A percentile compares a stretch with the other conserved stretches of the same genome.
phyloP scores from a whole-genome alignment of 2,797 vertebrate species.

The Macrochelys suwanniensis region DNA sequence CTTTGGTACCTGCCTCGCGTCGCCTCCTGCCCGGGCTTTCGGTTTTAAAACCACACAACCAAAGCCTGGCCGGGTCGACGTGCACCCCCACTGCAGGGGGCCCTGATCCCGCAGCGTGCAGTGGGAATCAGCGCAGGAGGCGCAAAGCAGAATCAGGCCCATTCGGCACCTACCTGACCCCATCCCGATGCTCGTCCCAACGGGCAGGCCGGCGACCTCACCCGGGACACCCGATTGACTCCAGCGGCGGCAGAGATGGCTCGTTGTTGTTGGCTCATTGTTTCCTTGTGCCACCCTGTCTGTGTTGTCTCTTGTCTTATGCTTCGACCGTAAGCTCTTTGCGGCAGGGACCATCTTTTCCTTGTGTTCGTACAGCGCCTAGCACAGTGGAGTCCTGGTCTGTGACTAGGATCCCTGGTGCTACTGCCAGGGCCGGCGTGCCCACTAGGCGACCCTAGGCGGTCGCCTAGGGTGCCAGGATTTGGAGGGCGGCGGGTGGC shows the following conservation, averaged over 20 bases:
- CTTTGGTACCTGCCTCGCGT: background rate
- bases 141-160: background rate
- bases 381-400: background rate
- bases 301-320: background rate
- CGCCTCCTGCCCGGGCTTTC: background rate
- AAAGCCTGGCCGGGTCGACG: too few relatives aligned
- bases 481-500: too few relatives aligned
- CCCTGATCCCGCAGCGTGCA: too few relatives aligned
- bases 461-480: too few relatives aligned
- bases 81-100: too few relatives aligned
- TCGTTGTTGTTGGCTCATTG: too few relatives aligned
- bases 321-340: background rate
- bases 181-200: background rate
- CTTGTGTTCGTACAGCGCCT: background rate
- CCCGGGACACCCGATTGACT: background rate
- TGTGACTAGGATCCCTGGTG: too few relatives aligned
- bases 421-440: background rate
- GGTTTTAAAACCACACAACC: too few relatives aligned
- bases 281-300: background rate
- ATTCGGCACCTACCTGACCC: background rate
- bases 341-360: background rate
- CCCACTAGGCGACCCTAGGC: too few relatives aligned
- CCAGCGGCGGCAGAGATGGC: background rate
- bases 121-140: background rate
- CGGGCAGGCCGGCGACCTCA: background rate